Evolutionary conservation across 2,888 invertebrate species (phyloP), one percentile per base, ranked within the genome.

Genomic region (Hypolimnas misippus): DNA sequence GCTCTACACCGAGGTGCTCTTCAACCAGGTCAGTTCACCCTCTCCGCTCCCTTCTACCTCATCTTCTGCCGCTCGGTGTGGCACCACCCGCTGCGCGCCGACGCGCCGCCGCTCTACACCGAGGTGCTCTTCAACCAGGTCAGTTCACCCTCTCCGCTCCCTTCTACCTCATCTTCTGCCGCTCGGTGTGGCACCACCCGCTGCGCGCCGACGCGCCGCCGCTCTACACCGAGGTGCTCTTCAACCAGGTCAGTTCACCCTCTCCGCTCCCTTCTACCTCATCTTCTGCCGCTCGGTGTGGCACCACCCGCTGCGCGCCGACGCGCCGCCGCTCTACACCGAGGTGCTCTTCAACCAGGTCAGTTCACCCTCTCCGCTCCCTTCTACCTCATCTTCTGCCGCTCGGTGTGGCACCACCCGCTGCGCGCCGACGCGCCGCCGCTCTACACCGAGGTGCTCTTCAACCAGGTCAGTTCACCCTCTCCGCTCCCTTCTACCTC

Each of bases 211-310:
- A 98, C 83, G 98, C 98, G 72, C 95, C 94, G 67, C 95, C 97
- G n/a, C 93, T 98, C 33, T 99, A 99, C 87, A 97, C 99, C 56
- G 98, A 99, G 92, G 92, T 92, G 60, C 76, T 92, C 8, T 92
- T 92, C 76, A 92, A 92, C 74, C 92, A 92, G 88, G 91, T 90
- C 53, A 51, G 40, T 33, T 4, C 96, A 98, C 76, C 97, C 98
- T 54, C 97, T 97, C 69, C 98, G 98, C 86, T 16, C 96, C 98
- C 67, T 99, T 98, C 93, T 98, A 98, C 92, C 94, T 99, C 81
- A 98, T 99, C 84, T 98, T 99, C 94, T 99, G 99, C 90, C 95
- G 99, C 75, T 98, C 98, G 12, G 98, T 98, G 82, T 97, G 97
- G 97, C 97, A 97, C 82, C 97, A 97, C 79, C 95, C 96, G 7